These are phyloP conservation scores for Noctua pronuba DNA, from an alignment of 2,888 invertebrate genomes.

Conservation along the genomic window DNA sequence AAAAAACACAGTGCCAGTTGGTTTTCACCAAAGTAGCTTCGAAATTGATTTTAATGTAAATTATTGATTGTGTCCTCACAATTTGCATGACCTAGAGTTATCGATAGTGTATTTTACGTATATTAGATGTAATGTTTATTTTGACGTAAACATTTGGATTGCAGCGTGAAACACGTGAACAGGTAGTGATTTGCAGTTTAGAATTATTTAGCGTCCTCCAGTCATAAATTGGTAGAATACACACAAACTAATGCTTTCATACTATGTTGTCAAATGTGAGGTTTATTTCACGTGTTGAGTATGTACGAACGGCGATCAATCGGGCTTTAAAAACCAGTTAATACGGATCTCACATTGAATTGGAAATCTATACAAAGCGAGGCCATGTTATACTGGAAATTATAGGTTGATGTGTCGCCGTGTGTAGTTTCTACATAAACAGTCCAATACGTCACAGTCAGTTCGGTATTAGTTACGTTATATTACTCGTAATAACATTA, in stretches of 20 bases:
- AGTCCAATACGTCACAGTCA: not conserved
- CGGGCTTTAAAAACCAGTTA: no score
- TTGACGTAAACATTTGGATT: conserved; percentile 34
- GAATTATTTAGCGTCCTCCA: conserved; percentile 38
- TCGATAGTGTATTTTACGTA: not conserved
- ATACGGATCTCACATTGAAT: no score
- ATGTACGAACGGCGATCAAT: not conserved
- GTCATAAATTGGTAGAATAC: conserved; percentile 17
- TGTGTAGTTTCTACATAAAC: not conserved
- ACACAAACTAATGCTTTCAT: conserved; percentile 10
- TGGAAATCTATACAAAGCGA: no score
- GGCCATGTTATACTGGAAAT: no score
- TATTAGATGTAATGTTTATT: conserved; percentile 21
- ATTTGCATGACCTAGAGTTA: conserved; percentile 6
- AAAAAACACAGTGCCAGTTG: no score
- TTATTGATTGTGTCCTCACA: not conserved
- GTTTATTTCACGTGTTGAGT: conserved; percentile 16
- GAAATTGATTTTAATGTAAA: not conserved
- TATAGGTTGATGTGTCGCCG: no score
- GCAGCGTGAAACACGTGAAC: conserved; percentile 38
- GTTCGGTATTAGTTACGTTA: not conserved
- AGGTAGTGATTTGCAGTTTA: conserved; percentile 48
- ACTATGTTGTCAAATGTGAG: conserved; percentile 15
- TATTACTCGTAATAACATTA: conserved; percentile 1
- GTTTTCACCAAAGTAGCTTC: not conserved